Evolutionary conservation across 1,140 invertebrate species (phyloP), one percentile per base, ranked within the genome.

Genomic region (Ceratitis capitata): DNA sequence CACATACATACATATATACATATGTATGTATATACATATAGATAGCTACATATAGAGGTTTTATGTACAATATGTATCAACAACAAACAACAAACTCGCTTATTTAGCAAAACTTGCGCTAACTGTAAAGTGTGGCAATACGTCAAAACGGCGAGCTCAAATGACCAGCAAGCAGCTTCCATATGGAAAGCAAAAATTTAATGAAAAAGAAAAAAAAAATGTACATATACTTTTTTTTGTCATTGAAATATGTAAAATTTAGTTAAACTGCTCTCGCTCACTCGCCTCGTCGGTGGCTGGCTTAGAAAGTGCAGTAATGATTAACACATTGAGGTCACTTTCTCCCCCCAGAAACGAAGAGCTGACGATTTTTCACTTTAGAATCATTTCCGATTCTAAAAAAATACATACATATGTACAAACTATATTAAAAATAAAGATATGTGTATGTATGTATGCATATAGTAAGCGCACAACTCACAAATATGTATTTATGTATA

Each of bases 171-270:
- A 35, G n/a, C 69, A 78, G 69, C 69, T 78, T 78, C 69, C 69
- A 78, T n/a, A 10, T 3, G 39, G 26, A 39, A 61, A 26, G 4
- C 56, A n/a, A 5, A 61, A 16, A 26, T 12, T 35, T 10, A 78
- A 23, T 42, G 14, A 2, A 39, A 32, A 32, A 29, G 14, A 35
- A 32, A 74, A 32, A 74, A 78, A 45, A 23, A 78, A 2, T 47
- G 1, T n/a, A n/a, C n/a, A n/a, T n/a, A n/a, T n/a, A n/a, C n/a
- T n/a, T n/a, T 19, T 78, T 78, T 78, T 78, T 78, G 69, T 39
- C 45, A 78, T 78, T 45, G 69, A 78, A 78, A 78, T 78, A n/a
- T n/a, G n/a, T n/a, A 78, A 78, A 78, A 47, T 78, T 78, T 78
- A 78, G 69, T 78, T 78, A 78, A 45, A 35, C 26, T 78, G 12